Evolutionary conservation across 2,888 invertebrate genomes (phyloP), one percentile per base, ranked within the genome.

Genomic region (Diabrotica balteata): DNA sequence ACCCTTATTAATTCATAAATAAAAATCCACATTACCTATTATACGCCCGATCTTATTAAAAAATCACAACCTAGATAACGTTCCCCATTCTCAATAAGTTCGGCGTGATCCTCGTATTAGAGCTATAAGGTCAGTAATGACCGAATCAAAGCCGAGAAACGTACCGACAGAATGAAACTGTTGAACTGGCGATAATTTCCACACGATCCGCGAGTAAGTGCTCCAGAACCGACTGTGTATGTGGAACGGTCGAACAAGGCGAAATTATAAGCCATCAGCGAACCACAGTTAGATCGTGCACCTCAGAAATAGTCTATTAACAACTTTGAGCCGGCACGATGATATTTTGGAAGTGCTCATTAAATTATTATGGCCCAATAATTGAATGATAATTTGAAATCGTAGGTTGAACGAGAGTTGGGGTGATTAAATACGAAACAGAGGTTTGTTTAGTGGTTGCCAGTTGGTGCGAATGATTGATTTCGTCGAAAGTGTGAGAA

Each of bases 401-500:
- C 55, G 57, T 49, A 62, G 32, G 54, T 62, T 42, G 55, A 55
- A 32, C 49, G 49, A 50, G n/a, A 49, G 44, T 50, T 49, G 54
- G 65, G 59, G 65, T 59, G 66, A 66, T 60, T 60, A 60, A 66
- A 59, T 54, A 54, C 22, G 60, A 57, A 63, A 59, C 55, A 46
- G 32, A 59, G 43, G 47, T 64, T 59, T 57, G 45, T 52, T 60
- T 59, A 43, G 62, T 64, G 50, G 53, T 61, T 61, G 42, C 43
- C 59, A 32, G 52, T 42, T 51, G 51, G 55, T 7, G 7, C 43
- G 69, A 59, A 68, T 70, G 69, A 70, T 72, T 68, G 70, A 67
- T 65, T 67, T 53, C 55, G 68, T 63, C 66, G 72, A 72, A 69
- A 70, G 72, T 70, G 72, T 72, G 72, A 72, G 70, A 72, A 70